A percentile compares a stretch with the other conserved stretches of the same genome.
phyloP scores from a whole-genome alignment of 2,888 invertebrate genomes.

The Rhogogaster chlorosoma region DNA sequence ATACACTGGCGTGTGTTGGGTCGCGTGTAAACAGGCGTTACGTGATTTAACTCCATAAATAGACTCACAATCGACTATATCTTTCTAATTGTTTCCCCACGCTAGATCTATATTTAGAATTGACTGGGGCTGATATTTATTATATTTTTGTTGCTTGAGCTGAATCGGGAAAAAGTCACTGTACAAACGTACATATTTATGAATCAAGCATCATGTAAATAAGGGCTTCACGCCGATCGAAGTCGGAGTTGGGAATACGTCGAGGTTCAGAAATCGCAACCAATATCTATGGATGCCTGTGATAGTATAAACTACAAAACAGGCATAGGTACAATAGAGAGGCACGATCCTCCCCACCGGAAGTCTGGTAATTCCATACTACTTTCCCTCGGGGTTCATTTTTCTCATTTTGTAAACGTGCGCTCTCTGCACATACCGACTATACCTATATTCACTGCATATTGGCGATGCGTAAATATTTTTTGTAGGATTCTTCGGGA shows the following conservation, averaged over 20 bases:
- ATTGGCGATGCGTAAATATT: slow-evolving; percentile 37
- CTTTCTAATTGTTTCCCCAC: background rate
- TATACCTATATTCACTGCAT: slow-evolving; percentile 38
- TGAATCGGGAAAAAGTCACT: background rate
- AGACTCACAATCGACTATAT: background rate
- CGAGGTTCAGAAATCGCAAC: slow-evolving; percentile 4
- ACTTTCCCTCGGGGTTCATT: slow-evolving; percentile 57
- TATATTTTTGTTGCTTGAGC: background rate
- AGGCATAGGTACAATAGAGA: slow-evolving; percentile 36
- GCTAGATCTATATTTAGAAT: background rate
- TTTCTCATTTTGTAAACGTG: slow-evolving; percentile 56
- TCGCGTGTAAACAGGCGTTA: slow-evolving; percentile 1
- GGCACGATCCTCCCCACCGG: slow-evolving; percentile 59
- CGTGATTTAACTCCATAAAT: background rate
- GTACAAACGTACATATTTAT: background rate
- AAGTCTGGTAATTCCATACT: slow-evolving; percentile 69
- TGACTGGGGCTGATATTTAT: background rate
- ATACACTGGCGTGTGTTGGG: background rate
- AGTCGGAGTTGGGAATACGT: background rate
- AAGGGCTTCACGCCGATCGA: background rate
- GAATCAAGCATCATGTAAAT: background rate
- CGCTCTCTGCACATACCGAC: slow-evolving; percentile 50
- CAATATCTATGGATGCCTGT: slow-evolving; percentile 29
- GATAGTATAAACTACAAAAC: slow-evolving; percentile 23
- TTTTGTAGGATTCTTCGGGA: slow-evolving; percentile 45